Conservation (phyloP, 2,888 invertebrate species). For the Pomacea canaliculata region DNA sequence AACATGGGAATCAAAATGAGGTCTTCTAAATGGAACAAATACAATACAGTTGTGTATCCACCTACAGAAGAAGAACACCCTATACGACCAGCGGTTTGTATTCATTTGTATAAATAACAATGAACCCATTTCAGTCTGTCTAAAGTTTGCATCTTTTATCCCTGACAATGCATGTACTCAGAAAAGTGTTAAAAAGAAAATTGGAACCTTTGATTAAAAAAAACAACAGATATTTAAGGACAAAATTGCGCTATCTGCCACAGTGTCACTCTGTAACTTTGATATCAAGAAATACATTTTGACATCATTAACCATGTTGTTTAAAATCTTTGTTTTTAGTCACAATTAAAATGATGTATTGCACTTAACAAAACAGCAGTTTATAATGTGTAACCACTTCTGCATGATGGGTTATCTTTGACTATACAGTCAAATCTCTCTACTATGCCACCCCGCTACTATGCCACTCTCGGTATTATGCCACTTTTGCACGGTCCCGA, state of each 20-base stretch:
- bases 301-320: too few relatives aligned
- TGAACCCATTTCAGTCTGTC: not conserved
- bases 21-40: conserved; percentile 35
- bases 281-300: too few relatives aligned
- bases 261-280: too few relatives aligned
- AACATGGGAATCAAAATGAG: conserved; percentile 24
- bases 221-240: not conserved
- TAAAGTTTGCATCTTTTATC: not conserved
- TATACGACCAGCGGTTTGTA: conserved; percentile 85
- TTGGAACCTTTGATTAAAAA: not conserved
- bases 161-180: not conserved
- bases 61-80: conserved; percentile 82
- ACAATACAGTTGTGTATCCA: conserved; percentile 83
- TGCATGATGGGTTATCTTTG: too few relatives aligned
- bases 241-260: not conserved
- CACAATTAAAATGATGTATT: too few relatives aligned
- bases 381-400: too few relatives aligned
- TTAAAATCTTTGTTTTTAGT: too few relatives aligned
- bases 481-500: too few relatives aligned
- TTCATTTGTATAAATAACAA: not conserved
- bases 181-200: not conserved
- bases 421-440: too few relatives aligned
- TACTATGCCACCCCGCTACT: too few relatives aligned
- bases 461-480: too few relatives aligned
- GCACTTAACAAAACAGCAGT: too few relatives aligned